These are phyloP conservation scores for Achlya flavicornis DNA, from an alignment of 2,888 invertebrate genomes.

Conservation along the genomic window DNA sequence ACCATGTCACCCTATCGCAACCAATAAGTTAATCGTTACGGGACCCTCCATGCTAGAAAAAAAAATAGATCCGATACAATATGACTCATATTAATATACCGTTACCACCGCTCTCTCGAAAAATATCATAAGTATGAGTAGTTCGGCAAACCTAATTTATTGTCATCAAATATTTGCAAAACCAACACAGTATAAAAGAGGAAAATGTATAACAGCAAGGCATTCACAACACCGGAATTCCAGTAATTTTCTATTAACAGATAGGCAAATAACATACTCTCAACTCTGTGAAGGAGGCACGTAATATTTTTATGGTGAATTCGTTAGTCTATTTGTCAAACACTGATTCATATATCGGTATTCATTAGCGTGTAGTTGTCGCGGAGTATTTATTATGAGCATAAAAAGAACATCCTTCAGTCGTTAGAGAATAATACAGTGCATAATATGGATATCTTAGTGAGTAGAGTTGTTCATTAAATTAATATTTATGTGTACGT, in stretches of 20 bases:
- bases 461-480: constrained; percentile 34
- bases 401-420: constrained; percentile 30
- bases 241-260: neutral
- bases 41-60: neutral
- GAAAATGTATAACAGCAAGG: neutral
- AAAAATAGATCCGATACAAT: neutral
- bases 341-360: constrained; percentile 12
- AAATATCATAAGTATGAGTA: neutral
- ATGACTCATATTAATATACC: neutral
- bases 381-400: constrained; percentile 29
- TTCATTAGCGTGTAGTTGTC: constrained; percentile 44
- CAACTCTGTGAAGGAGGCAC: neutral
- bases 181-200: neutral
- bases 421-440: constrained; percentile 22
- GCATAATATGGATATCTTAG: constrained; percentile 42
- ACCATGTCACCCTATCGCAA: neutral
- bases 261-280: neutral
- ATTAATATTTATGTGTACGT: neutral
- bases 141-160: neutral
- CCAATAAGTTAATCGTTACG: neutral
- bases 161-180: neutral
- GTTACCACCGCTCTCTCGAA: neutral
- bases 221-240: neutral
- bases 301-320: neutral
- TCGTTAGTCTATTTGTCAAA: constrained; percentile 6